phyloP scores from a whole-genome alignment of 2,888 invertebrate species.

The Drosophila eohydei region DNA sequence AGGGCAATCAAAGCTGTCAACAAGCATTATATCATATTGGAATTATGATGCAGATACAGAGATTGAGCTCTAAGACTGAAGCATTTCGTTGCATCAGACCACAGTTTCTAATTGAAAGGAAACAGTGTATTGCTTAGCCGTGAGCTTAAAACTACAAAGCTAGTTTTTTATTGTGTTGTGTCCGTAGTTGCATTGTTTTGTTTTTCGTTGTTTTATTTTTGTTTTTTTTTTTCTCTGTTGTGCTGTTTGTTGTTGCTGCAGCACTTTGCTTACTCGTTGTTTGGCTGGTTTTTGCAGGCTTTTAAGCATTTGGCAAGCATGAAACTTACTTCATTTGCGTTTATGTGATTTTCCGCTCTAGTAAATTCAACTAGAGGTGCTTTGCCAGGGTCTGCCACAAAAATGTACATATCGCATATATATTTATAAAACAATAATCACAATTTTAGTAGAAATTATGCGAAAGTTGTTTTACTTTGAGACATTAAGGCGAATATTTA shows the following conservation, averaged over 20 bases:
- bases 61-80: no score
- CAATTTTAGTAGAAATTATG: neutral
- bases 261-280: slow-evolving; percentile 28
- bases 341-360: slow-evolving; percentile 77
- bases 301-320: slow-evolving; percentile 70
- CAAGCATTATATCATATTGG: no score
- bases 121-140: neutral
- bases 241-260: slow-evolving; percentile 19
- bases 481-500: no score
- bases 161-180: slow-evolving; percentile 12
- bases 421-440: neutral
- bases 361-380: slow-evolving; percentile 58
- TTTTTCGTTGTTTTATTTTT: slow-evolving; percentile 1
- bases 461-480: no score
- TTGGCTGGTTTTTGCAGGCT: slow-evolving; percentile 61
- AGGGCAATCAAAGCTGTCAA: no score
- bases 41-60: no score
- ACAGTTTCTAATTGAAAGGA: neutral
- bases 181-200: slow-evolving; percentile 32
- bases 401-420: neutral
- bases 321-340: slow-evolving; percentile 76
- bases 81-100: neutral
- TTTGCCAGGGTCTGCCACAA: neutral
- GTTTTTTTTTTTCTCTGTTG: slow-evolving; percentile 14
- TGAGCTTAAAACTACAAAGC: neutral